Percentiles rank a stretch among this genome's conserved stretches.
These are phyloP conservation scores for Neotoma lepida DNA, from an alignment of 2,113 vertebrate species.

Conservation along the genomic window DNA sequence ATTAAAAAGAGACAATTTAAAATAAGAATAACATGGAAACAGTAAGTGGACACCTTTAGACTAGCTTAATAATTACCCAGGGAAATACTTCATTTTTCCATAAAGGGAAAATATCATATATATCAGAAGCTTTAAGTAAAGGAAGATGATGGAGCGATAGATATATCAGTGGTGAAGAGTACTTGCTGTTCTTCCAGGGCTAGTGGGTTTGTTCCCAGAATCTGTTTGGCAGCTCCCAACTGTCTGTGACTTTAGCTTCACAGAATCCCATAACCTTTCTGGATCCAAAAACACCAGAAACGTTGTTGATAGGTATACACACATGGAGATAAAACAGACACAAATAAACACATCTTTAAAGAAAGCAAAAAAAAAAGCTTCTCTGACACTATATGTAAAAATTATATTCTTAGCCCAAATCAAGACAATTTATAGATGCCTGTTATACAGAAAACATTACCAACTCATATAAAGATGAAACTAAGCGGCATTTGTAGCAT, in stretches of 20 bases:
- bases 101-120: not conserved
- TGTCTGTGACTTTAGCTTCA: too few relatives aligned
- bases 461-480: not conserved
- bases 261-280: not conserved
- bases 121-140: not conserved
- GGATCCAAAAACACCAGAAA: too few relatives aligned
- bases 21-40: not conserved
- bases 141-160: too few relatives aligned
- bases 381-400: not conserved
- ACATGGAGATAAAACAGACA: not conserved
- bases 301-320: not conserved
- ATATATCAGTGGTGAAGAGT: not conserved
- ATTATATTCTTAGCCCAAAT: constrained; percentile 2
- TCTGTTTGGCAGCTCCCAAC: not conserved
- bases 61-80: not conserved
- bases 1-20: not conserved
- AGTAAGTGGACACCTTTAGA: not conserved
- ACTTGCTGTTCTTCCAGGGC: not conserved
- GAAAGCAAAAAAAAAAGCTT: not conserved
- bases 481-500: not conserved
- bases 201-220: not conserved
- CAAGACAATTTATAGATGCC: not conserved
- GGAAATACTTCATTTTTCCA: not conserved
- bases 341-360: not conserved
- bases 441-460: not conserved